Base-by-base conservation (phyloP, 2,888 invertebrate species). In the Epinotia nisella region DNA sequence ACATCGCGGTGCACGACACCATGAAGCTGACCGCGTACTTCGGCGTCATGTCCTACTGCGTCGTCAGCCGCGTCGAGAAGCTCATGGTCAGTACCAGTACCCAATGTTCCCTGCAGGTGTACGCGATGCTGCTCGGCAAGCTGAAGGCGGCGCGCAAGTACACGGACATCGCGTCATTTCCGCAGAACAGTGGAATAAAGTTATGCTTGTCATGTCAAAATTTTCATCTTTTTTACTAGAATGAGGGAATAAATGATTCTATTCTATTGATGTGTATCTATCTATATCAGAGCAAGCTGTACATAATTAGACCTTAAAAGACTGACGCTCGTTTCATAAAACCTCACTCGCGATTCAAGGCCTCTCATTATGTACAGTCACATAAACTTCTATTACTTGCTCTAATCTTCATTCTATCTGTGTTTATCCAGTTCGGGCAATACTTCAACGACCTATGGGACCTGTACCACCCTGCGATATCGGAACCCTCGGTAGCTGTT, bases 1-100 rank as follows among this genome's bases (percentile, higher is more conserved):
- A 98, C 82, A 96, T 97, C 80, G 96, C 96, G 65, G 95, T 96
- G 10, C 98, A 98, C 86, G 98, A 98, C 71, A 97, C 98, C 1
- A 97, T 97, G 91, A 98, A 98, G 90, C 94, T 99, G 74, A 98
- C 98, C 45, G 97, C 98, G 10, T 98, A 98, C 90, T 98, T 99
- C 90, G 97, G 98, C 66, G 95, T 98, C 72, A 95, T 98, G 94
- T 97, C 97, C 68, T 98, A 98, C 86, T 98, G 98, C 89, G 96
- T 98, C 82, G 95, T 98, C 81, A 97, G 98, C 67, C 96, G 97
- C 83, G 96, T 97, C 74, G n/a, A n/a, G n/a, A n/a, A n/a, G n/a
- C n/a, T n/a, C n/a, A n/a, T n/a, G n/a, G n/a, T n/a, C n/a, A n/a
- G n/a, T n/a, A n/a, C n/a, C n/a, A n/a, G n/a, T n/a, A n/a, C n/a